Evolutionary conservation across 2,113 vertebrate species (phyloP).

Genomic region (Apaloderma vittatum): DNA sequence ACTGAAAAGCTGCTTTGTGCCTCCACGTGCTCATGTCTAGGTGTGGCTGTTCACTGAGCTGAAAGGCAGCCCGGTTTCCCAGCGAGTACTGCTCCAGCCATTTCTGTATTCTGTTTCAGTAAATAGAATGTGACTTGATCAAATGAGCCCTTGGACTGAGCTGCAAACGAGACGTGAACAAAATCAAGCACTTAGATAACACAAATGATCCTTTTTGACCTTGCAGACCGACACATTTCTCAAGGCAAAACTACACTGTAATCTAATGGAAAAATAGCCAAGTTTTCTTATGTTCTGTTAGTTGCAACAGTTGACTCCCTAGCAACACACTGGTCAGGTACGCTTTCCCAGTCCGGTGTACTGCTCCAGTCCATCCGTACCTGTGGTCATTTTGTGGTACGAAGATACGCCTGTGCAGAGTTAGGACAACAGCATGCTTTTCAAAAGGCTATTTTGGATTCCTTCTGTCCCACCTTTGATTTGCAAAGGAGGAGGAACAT

Average conservation of each 20-base stretch:
- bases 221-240: neutral
- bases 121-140: neutral
- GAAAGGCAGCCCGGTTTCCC: neutral
- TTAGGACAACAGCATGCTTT: neutral
- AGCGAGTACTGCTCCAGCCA: neutral
- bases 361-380: neutral
- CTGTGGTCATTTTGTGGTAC: fast-evolving
- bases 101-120: neutral
- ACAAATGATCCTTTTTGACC: neutral
- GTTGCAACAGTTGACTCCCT: neutral
- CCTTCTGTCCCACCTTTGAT: neutral
- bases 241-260: neutral
- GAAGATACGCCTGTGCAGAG: neutral
- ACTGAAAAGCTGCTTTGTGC: neutral
- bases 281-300: neutral
- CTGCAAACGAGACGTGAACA: neutral
- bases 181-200: neutral
- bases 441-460: neutral
- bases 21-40: neutral
- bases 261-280: neutral
- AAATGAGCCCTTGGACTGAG: neutral
- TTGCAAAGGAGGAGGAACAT: neutral
- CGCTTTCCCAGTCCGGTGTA: neutral
- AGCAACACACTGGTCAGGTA: neutral
- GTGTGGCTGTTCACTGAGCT: neutral